Base-by-base conservation (phyloP, 1,140 invertebrate species). In the Protaetia brevitarsis region DNA sequence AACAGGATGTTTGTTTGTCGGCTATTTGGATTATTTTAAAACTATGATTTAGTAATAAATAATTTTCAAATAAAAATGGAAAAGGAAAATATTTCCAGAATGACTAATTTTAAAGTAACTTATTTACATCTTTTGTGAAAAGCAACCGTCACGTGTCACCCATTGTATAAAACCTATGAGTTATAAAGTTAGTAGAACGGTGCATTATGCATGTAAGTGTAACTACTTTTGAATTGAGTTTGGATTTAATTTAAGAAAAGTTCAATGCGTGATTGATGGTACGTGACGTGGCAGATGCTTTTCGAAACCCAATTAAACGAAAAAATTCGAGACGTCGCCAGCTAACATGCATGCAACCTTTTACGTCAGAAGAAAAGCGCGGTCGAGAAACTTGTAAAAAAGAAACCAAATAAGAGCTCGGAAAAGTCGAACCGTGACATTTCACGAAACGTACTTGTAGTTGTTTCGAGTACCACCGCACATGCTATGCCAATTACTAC, bases 391-490 rank as follows among this genome's bases (percentile, higher is more conserved):
- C 13, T 8, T 23, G 19, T 11, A 13, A 37, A 37, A 51, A 51
- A 19, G 41, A 23, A 51, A 51, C 21, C 41, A 26, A 23, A 23
- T 23, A 51, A 51, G 13, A 8, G 26, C 41, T 51, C 41, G 41
- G 41, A 51, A 51, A 51, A 51, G 41, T 51, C 41, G 41, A 51
- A 51, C 41, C 41, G 41, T 51, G 41, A 51, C 41, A 51, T 51
- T 51, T 51, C 41, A 51, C 41, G 41, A 51, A 51, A 51, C 19
- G 41, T 51, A 51, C 26, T 51, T 51, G 19, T 23, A 51, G 26
- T 23, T n/a, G n/a, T 10, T 23, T 37, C 34, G 26, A 19, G 4
- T 23, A 51, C 21, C 41, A 23, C 13, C 41, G 19, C 13, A 51
- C n/a, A n/a, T n/a, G n/a, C n/a, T n/a, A n/a, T n/a, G n/a, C n/a